Evolutionary conservation across 2,113 vertebrate species (phyloP), one percentile per base, ranked within the genome.

Genomic region (Seriola quinqueradiata): DNA sequence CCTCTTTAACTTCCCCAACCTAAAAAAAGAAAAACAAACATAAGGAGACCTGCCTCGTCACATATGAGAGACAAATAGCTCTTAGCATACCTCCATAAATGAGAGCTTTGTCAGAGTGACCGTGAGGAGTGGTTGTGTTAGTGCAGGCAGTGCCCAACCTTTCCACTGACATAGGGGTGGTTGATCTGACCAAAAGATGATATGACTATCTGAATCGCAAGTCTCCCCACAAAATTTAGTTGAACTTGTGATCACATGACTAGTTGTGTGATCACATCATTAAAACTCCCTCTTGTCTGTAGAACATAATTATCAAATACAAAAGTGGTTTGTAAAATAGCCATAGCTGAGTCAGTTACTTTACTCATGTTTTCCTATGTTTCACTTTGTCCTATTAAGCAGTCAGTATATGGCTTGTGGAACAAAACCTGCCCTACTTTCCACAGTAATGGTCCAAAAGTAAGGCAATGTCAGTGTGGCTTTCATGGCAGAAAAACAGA

Each of bases 311-410:
- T n/a, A 54, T 87, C 67, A 60, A 81, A 82, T 11, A 52, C 46
- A 23, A 19, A 80, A 58, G 52, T 9, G 55, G 67, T 11, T 28
- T 34, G 25, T 76, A 63, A 40, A 70, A 46, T 58, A 76, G 44
- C 34, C 55, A 36, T 1, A 25, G 70, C 61, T 28, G 32, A 67
- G 67, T 69, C 19, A 3, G 48, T 55, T 0, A 74, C 69, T 90
- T n/a, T 34, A 54, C 78, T 87, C 87, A 86, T 0, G 70, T 68
- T 90, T 89, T 77, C 61, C 84, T 79, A 67, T 84, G 89, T 84
- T 85, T 92, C 89, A 89, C 79, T 76, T 61, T 92, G 91, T 92
- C 90, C 91, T 65, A 88, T 78, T 50, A 36, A 66, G 60, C 68
- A 85, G 57, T 36, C 42, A 8, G 80, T 80, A 84, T 64, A 82